Percentiles rank a stretch among this genome's conserved stretches.
Conservation (phyloP, 2,888 invertebrate genomes). For the Matsumyia berberina region DNA sequence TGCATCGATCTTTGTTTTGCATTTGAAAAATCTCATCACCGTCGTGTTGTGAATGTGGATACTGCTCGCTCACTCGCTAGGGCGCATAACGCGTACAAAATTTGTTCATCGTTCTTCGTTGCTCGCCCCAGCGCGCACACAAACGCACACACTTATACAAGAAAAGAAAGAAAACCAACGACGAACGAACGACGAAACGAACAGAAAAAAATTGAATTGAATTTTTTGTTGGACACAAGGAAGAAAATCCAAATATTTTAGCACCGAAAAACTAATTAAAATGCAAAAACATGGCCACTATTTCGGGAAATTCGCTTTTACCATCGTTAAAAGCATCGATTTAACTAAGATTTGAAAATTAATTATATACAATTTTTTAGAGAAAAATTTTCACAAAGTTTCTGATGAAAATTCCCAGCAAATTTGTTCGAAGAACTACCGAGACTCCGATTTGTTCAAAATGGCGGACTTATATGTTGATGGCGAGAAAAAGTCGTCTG, state of each 20-base stretch:
- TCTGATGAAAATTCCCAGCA: slow-evolving; percentile 76
- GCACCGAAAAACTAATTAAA: slow-evolving; percentile 73
- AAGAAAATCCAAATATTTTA: slow-evolving; percentile 72
- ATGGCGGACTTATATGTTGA: slow-evolving; percentile 77
- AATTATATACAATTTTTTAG: slow-evolving; percentile 71
- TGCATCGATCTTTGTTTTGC: slow-evolving; percentile 73
- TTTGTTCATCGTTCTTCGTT: slow-evolving; percentile 58
- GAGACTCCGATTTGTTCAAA: slow-evolving; percentile 76
- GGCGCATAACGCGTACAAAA: slow-evolving; percentile 64
- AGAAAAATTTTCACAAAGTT: slow-evolving; percentile 75
- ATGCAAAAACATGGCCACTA: slow-evolving; percentile 66
- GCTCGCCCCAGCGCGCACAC: slow-evolving; percentile 71
- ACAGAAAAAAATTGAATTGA: slow-evolving; percentile 72
- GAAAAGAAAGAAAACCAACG: slow-evolving; percentile 74
- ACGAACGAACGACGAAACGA: slow-evolving; percentile 73
- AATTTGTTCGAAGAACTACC: slow-evolving; percentile 77
- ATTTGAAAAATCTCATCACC: slow-evolving; percentile 71
- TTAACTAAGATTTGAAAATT: slow-evolving; percentile 71
- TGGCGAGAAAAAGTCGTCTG: slow-evolving; percentile 74
- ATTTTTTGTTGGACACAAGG: slow-evolving; percentile 75
- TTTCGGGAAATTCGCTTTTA: slow-evolving; percentile 64
- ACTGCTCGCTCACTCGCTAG: slow-evolving; percentile 57
- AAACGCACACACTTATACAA: slow-evolving; percentile 59
- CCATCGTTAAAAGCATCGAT: slow-evolving; percentile 64
- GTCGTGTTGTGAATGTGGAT: slow-evolving; percentile 39